Evolutionary conservation across 2,797 vertebrate species (phyloP).

Genomic region (Mionectes olivaceus): DNA sequence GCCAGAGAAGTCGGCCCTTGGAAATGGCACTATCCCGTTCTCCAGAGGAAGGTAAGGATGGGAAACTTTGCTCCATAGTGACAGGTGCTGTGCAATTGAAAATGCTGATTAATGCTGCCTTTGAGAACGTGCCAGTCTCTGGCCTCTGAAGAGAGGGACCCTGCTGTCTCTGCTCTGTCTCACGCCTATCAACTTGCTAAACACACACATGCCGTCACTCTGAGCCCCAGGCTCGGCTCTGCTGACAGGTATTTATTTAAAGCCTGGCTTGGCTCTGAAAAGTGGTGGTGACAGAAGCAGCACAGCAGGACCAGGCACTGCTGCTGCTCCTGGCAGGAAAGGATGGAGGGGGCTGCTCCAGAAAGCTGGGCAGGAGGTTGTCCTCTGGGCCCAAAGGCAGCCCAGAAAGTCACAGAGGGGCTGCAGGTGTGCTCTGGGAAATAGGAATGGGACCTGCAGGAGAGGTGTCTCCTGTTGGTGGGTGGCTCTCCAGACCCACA

Average conservation of each 20-base stretch:
- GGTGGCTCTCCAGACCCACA: background rate
- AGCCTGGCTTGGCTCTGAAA: background rate
- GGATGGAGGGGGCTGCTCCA: background rate
- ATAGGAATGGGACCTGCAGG: background rate
- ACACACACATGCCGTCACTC: background rate
- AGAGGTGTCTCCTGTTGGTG: background rate
- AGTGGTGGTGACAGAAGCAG: background rate
- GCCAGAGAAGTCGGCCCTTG: background rate
- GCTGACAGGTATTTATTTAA: slow-evolving; percentile 26
- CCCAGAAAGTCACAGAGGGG: background rate
- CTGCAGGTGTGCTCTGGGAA: background rate
- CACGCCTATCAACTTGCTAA: background rate
- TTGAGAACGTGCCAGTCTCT: background rate
- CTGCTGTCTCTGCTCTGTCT: background rate
- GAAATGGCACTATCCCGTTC: background rate
- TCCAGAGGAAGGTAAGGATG: background rate
- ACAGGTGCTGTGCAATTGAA: background rate
- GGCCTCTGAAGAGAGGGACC: background rate
- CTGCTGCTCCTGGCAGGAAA: background rate
- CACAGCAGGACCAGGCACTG: accelerated
- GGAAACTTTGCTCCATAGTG: background rate
- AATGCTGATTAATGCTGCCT: slow-evolving; percentile 25
- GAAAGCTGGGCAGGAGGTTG: background rate
- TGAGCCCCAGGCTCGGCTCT: background rate
- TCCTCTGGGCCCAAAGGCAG: background rate